These are phyloP conservation scores for Diabrotica balteata DNA, from an alignment of 2,888 invertebrate species.

Conservation along the genomic window DNA sequence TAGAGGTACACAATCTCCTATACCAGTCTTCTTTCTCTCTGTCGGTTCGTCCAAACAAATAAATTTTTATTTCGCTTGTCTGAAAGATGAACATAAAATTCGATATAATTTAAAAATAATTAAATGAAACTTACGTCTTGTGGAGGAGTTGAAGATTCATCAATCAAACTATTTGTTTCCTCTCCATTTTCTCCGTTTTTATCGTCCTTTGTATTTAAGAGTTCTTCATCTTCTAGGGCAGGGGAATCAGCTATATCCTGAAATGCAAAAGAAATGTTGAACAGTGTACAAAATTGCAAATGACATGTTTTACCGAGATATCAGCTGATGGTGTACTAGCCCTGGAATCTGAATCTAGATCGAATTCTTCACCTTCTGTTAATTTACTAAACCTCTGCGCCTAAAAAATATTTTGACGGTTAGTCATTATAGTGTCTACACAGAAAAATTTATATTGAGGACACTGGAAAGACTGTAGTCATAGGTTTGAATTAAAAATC, in stretches of 20 bases:
- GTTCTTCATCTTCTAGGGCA: conserved; percentile 36
- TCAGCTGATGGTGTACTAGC: conserved; percentile 52
- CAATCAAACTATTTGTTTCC: conserved; percentile 39
- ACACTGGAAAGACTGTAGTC: no score
- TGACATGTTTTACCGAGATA: conserved; percentile 37
- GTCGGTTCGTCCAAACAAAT: conserved; percentile 77
- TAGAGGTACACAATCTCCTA: conserved; percentile 52
- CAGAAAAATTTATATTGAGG: no score
- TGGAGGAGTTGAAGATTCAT: conserved; percentile 43
- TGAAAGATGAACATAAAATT: conserved; percentile 29
- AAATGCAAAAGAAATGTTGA: conserved; percentile 13
- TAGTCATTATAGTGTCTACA: no score
- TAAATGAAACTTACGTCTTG: conserved; percentile 34
- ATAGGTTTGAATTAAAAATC: no score
- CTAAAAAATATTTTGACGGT: conserved; percentile 38
- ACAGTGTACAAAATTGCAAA: not conserved
- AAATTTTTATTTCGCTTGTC: conserved; percentile 49
- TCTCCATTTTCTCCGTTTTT: conserved; percentile 42
- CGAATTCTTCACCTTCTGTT: conserved; percentile 49
- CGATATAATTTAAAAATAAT: conserved; percentile 13
- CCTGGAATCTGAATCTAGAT: conserved; percentile 51
- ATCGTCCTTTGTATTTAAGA: conserved; percentile 37
- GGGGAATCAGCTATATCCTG: conserved; percentile 41
- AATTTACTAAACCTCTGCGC: conserved; percentile 54
- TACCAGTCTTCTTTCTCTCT: conserved; percentile 93